These are phyloP conservation scores for Melanostigma gelatinosum DNA, from an alignment of 2,113 vertebrate genomes.

Conservation along the genomic window DNA sequence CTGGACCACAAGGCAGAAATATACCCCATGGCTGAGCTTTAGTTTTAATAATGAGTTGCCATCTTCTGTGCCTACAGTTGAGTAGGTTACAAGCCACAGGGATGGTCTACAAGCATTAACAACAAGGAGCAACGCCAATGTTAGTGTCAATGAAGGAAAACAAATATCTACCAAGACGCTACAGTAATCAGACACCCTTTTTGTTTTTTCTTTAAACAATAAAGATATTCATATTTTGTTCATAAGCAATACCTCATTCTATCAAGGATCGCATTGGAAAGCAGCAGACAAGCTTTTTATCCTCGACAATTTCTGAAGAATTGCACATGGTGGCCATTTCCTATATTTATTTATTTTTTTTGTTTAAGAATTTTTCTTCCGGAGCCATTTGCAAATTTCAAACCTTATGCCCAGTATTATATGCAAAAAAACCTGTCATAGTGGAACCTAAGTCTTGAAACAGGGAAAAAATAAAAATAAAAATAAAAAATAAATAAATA, in stretches of 20 bases:
- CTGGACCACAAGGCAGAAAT: slow-evolving; percentile 62
- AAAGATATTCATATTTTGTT: background rate
- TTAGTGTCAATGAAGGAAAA: slow-evolving; percentile 59
- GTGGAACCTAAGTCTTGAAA: slow-evolving; percentile 8
- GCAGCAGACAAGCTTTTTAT: background rate
- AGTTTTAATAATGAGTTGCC: slow-evolving; percentile 37
- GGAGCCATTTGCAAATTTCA: slow-evolving; percentile 42
- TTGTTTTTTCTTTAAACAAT: background rate
- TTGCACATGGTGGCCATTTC: background rate
- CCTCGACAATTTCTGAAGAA: background rate
- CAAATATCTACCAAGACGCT: slow-evolving; percentile 32
- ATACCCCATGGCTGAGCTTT: slow-evolving; percentile 37
- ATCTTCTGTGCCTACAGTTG: slow-evolving; percentile 47
- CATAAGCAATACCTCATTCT: background rate
- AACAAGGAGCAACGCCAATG: slow-evolving; percentile 37
- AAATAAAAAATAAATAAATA: background rate
- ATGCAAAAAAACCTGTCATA: background rate
- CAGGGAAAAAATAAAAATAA: no score
- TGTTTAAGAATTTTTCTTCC: background rate
- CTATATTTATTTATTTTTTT: background rate
- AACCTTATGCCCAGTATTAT: slow-evolving; percentile 73
- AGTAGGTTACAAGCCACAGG: slow-evolving; percentile 26
- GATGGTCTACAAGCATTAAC: slow-evolving; percentile 39
- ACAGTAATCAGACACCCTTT: slow-evolving; percentile 55
- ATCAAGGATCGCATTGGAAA: background rate